Conservation (phyloP, 2,888 invertebrate species). For the Harpalus rufipes region DNA sequence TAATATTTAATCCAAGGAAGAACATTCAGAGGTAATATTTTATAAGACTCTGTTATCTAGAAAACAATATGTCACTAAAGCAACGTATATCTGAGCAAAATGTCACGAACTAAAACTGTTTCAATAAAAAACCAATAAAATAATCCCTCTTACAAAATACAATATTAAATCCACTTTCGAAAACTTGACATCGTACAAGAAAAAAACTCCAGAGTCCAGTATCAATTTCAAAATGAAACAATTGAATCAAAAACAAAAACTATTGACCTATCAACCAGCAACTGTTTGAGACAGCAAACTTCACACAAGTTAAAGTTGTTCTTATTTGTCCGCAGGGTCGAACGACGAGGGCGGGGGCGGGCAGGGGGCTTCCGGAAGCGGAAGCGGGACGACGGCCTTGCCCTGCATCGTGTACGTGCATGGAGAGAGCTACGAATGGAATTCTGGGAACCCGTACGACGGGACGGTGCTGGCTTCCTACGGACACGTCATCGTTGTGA, state of each 20-base stretch:
- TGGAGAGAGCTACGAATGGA: constrained; percentile 98
- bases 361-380: constrained; percentile 36
- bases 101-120: not conserved
- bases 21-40: not conserved
- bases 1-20: not conserved
- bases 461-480: constrained; percentile 96
- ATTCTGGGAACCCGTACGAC: constrained; percentile 98
- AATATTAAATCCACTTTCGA: constrained; percentile 45
- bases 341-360: constrained; percentile 38
- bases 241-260: constrained; percentile 50
- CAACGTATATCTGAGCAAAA: not conserved
- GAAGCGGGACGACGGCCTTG: constrained; percentile 75
- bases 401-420: constrained; percentile 94
- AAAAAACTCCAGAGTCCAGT: constrained; percentile 36
- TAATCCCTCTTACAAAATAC: constrained; percentile 14
- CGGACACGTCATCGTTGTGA: constrained; percentile 92
- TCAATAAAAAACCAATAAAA: constrained; percentile 35
- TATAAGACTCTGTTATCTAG: not conserved
- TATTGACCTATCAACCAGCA: constrained; percentile 52
- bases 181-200: constrained; percentile 21
- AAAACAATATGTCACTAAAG: not conserved
- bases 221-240: constrained; percentile 55
- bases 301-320: constrained; percentile 51
- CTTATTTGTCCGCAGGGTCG: constrained; percentile 57
- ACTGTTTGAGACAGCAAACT: constrained; percentile 61